Conservation (phyloP, 2,888 invertebrate species). For the Carabus problematicus region DNA sequence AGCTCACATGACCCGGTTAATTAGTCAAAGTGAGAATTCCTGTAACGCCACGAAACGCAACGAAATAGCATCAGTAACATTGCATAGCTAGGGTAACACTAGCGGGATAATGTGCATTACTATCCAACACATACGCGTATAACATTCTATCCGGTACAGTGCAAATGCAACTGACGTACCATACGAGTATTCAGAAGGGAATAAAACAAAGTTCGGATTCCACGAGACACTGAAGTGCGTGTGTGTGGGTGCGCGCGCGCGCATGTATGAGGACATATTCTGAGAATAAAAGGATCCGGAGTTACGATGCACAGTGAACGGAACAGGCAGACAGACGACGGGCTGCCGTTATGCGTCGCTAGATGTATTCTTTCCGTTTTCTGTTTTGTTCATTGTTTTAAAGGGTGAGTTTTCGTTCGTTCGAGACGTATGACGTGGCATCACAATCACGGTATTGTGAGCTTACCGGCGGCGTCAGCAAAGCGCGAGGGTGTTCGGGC, state of each 20-base stretch:
- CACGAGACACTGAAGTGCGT: neutral
- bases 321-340: constrained; percentile 7
- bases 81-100: constrained; percentile 11
- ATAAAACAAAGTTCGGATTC: constrained; percentile 15
- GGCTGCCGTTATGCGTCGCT: neutral
- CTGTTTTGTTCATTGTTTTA: constrained; percentile 39
- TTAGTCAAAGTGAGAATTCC: constrained; percentile 40
- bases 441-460: neutral
- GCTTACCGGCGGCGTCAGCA: constrained; percentile 1
- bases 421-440: constrained; percentile 5
- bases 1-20: constrained; percentile 37
- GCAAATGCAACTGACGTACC: constrained; percentile 10
- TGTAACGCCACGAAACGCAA: constrained; percentile 27
- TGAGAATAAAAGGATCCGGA: constrained; percentile 29
- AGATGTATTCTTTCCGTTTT: constrained; percentile 36
- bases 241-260: too few species aligned
- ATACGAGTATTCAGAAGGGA: constrained; percentile 14
- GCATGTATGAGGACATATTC: constrained; percentile 15
- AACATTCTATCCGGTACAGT: too few species aligned
- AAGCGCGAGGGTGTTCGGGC: constrained; percentile 19
- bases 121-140: too few species aligned
- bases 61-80: neutral
- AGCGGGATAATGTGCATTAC: neutral
- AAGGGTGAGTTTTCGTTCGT: constrained; percentile 8
- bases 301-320: neutral